Base-by-base conservation (phyloP, 2,888 invertebrate species). In the Cryptophagus acutangulus region DNA sequence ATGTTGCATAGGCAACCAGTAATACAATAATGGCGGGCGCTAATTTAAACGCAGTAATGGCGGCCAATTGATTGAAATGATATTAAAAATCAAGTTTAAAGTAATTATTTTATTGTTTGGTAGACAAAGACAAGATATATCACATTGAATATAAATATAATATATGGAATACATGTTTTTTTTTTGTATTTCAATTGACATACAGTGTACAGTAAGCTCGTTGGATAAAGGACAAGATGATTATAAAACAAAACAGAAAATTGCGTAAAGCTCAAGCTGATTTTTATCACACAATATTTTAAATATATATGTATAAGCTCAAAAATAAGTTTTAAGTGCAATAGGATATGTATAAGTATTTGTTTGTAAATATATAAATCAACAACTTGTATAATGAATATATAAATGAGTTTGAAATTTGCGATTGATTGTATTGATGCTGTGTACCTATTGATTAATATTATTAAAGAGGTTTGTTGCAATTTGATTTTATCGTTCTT, bases 161-260 rank as follows among this genome's bases (percentile, higher is more conserved):
- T 49, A 51, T n/a, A 52, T 40, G 51, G 51, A 53, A 55, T 57
- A 58, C 50, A 54, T 46, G n/a, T 48, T 41, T 45, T 44, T 41
- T 44, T 48, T 51, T 54, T 58, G 59, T n/a, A 63, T 63, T 66
- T 62, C 57, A 68, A 68, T 68, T 68, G 68, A 68, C 68, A 66
- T 66, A 62, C 58, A 67, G 65, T 31, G 14, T 65, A 66, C 65
- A 66, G 60, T 67, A 68, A 68, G 68, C 68, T 68, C 66, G 63
- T 61, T 60, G 61, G 59, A 57, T 55, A 51, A 43, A 48, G 53
- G 42, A 46, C 30, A 38, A 40, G 43, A n/a, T n/a, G n/a, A n/a
- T n/a, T n/a, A n/a, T n/a, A n/a, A 45, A 46, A 41, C 24, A 49
- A 44, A 20, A 43, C 36, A 28, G 41, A 41, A 29, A 42, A 39